Evolutionary conservation across 2,113 vertebrate genomes (phyloP).

Genomic region (Climacteris rufus): DNA sequence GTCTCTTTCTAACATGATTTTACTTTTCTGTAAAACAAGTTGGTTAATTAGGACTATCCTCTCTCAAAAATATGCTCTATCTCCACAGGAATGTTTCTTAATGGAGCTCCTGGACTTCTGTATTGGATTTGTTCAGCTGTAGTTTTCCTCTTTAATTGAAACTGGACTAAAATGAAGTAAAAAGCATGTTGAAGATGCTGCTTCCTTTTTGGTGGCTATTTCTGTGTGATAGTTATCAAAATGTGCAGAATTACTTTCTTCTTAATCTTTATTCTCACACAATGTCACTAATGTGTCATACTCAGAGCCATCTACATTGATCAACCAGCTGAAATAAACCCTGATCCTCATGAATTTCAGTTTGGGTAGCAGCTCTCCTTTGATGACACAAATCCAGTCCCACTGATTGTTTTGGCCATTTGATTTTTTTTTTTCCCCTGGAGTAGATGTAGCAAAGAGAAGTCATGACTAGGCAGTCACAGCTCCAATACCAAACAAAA

Average conservation of each 20-base stretch:
- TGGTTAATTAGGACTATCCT: not conserved
- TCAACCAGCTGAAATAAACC: not conserved
- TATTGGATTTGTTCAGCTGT: not conserved
- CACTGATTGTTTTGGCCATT: not conserved
- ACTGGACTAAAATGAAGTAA: not conserved
- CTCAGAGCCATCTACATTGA: not conserved
- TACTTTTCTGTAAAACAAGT: not conserved
- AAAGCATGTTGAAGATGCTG: not conserved
- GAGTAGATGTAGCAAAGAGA: not conserved
- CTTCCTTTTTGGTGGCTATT: not conserved
- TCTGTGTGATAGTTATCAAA: not conserved
- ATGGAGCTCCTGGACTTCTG: not conserved
- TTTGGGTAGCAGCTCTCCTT: not conserved
- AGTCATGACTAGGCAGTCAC: not conserved
- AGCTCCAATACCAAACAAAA: not conserved
- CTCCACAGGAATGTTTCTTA: not conserved
- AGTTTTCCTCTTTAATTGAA: not conserved
- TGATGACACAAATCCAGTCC: not conserved
- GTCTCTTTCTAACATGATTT: not conserved
- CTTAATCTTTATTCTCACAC: not conserved
- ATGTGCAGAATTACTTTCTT: not conserved
- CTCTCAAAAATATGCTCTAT: not conserved
- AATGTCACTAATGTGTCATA: not conserved
- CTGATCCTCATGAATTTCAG: not conserved
- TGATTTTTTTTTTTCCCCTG: rapidly evolving